phyloP scores from a whole-genome alignment of 2,113 vertebrate genomes.

The Macquaria australasica region DNA sequence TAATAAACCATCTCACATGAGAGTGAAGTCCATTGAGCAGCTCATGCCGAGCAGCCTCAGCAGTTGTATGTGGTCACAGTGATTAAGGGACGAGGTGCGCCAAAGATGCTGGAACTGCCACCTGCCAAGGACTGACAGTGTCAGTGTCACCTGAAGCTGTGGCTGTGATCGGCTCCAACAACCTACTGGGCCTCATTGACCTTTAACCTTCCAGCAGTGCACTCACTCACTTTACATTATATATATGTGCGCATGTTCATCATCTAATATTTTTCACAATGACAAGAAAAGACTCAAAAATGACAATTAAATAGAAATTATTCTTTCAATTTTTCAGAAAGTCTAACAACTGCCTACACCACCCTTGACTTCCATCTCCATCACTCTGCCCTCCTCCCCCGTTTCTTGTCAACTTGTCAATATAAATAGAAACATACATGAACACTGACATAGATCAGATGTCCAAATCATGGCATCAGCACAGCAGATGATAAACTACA shows the following conservation, averaged over 20 bases:
- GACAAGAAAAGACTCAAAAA: not conserved
- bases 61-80: conserved; percentile 40
- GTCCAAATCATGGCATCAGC: not conserved
- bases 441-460: not conserved
- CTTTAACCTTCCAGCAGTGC: conserved; percentile 6
- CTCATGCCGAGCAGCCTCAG: conserved; percentile 51
- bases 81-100: conserved; percentile 42
- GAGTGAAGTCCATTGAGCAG: conserved; percentile 41
- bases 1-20: conserved; percentile 53
- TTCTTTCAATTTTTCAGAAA: not conserved
- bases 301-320: not conserved
- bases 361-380: no score
- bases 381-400: no score
- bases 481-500: not conserved
- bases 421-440: not conserved
- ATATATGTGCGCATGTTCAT: not conserved
- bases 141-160: conserved; percentile 50
- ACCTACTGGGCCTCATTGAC: conserved; percentile 21
- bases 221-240: not conserved
- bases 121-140: conserved; percentile 26
- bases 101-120: conserved; percentile 36
- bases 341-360: not conserved
- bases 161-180: not conserved
- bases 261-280: not conserved
- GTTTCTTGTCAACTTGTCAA: no score